Base-by-base conservation (phyloP, 2,888 invertebrate species). In the Pteria penguin region DNA sequence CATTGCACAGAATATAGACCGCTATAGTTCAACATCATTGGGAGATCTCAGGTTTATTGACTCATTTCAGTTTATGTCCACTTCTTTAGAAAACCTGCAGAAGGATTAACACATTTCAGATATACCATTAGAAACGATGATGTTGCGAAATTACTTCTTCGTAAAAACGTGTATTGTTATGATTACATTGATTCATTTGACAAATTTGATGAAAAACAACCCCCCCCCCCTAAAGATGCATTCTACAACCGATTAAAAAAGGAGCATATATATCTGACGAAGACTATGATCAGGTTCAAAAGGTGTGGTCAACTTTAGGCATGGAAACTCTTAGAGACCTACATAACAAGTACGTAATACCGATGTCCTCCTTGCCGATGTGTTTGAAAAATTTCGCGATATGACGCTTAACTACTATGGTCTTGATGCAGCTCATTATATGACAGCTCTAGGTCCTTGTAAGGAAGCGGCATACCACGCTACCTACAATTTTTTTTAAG, bases 131-230 rank as follows among this genome's bases (percentile, higher is more conserved):
- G 29, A 22, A 36, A 61, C 5, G 31, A 69, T 2, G 60, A 63
- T 18, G 27, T 70, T 45, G 61, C 62, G 0, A 33, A 65, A 31
- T 62, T 75, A 11, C 61, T 79, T 1, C 54, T 75, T 18, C 61
- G 75, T 24, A 79, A 79, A 60, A 75, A 75, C n/a, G 71, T 79
- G 5, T 79, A 75, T 70, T 75, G 75, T 24, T 79, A 79, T 32
- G 78, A 79, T 4, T 79, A 75, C 61, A 66, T 75, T 72, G 75
- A 75, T 29, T 63, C 62, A 24, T 65, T 68, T 33, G 78, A 72
- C n/a, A 69, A 71, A 27, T 79, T 79, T 61, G 55, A 72, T 31
- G 72, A 78, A 45, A 33, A 29, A 29, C 11, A 62, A 45, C 33
- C 75, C 31, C 78, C n/a, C n/a, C n/a, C 78, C 1, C 61, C 65